Conservation (phyloP, 2,888 invertebrate species). For the Macrophya alboannulata region DNA sequence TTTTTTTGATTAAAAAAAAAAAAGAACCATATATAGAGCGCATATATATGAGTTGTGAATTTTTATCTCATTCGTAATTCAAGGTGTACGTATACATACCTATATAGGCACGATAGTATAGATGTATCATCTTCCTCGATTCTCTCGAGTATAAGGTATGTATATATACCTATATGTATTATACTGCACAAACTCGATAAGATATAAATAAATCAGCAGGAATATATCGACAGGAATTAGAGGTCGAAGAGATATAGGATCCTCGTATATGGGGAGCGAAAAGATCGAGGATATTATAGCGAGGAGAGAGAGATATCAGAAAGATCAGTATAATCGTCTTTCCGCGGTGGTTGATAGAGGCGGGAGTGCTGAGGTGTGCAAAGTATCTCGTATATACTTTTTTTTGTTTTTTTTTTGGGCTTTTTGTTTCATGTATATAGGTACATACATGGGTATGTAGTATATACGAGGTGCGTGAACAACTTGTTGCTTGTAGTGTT, state of each 20-base stretch:
- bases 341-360: neutral
- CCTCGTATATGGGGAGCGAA: neutral
- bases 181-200: conserved; percentile 1
- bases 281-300: conserved; percentile 9
- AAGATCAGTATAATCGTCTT: conserved; percentile 11
- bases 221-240: conserved; percentile 10
- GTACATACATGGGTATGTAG: no score
- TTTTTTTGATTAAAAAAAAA: neutral
- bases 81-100: no score
- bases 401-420: neutral
- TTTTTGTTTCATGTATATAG: neutral
- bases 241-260: neutral
- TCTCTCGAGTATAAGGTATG: neutral
- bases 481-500: conserved; percentile 40
- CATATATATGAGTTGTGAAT: neutral
- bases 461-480: conserved; percentile 23
- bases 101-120: neutral
- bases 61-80: no score
- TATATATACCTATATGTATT: no score
- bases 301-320: conserved; percentile 16
- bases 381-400: conserved; percentile 18
- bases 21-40: neutral
- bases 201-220: neutral
- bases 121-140: neutral
- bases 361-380: conserved; percentile 43